Percentiles rank a stretch among this genome's conserved stretches.
phyloP scores from a whole-genome alignment of 2,113 vertebrate species.

The Ranitomeya imitator region DNA sequence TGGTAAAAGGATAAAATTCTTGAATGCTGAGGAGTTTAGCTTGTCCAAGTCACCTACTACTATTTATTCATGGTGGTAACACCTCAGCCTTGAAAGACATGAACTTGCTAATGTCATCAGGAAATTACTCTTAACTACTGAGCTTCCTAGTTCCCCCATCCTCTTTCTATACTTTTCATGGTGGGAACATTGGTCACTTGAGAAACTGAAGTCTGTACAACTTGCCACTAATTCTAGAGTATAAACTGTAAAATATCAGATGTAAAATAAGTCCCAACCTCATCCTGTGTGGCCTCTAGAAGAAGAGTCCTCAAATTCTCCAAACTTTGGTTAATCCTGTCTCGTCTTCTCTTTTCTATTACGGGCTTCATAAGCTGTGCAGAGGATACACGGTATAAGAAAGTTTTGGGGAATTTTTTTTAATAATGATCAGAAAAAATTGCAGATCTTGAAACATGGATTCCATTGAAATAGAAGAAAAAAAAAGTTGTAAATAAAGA shows the following conservation, averaged over 20 bases:
- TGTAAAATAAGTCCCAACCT: constrained; percentile 61
- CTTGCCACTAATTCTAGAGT: neutral
- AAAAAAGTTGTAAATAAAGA: neutral
- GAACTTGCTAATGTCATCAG: constrained; percentile 22
- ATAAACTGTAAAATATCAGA: neutral
- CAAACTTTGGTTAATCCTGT: constrained; percentile 70
- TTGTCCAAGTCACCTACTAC: too few relatives aligned
- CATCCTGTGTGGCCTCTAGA: constrained; percentile 65
- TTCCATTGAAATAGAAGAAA: too few relatives aligned
- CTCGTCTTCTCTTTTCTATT: constrained; percentile 70
- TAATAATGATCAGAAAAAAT: neutral
- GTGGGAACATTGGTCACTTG: neutral
- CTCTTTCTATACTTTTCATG: neutral
- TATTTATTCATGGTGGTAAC: neutral
- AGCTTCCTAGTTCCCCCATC: neutral
- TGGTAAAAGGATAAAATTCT: neutral
- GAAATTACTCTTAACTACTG: neutral
- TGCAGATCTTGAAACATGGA: too few relatives aligned
- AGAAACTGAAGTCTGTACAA: neutral
- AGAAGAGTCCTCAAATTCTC: constrained; percentile 67
- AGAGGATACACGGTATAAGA: neutral
- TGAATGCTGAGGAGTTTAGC: neutral
- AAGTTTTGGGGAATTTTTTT: neutral
- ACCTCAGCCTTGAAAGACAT: constrained; percentile 2
- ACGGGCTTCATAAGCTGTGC: constrained; percentile 68